A percentile compares a stretch with the other conserved stretches of the same genome.
Conservation (phyloP, 2,888 invertebrate species). For the Drosophila monieri region DNA sequence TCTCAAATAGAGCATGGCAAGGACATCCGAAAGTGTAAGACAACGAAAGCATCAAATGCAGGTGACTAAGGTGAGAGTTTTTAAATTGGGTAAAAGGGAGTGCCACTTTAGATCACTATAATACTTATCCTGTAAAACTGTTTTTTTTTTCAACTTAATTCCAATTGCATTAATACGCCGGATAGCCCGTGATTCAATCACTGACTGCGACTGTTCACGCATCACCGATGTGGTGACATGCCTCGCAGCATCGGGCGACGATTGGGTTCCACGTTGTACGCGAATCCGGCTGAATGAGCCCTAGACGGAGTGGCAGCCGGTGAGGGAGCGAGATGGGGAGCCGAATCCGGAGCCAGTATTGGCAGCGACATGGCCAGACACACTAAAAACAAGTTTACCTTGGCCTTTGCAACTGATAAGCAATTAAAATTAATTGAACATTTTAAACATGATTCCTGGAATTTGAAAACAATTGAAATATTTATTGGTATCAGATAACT, state of each 20-base stretch:
- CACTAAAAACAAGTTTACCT: constrained; percentile 9
- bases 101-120: background rate
- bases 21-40: background rate
- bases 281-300: constrained; percentile 11
- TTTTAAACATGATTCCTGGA: background rate
- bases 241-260: constrained; percentile 45
- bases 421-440: background rate
- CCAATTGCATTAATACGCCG: constrained; percentile 20
- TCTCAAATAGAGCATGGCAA: background rate
- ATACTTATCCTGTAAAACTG: background rate
- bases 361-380: constrained; percentile 50
- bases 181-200: constrained; percentile 46
- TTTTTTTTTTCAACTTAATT: background rate
- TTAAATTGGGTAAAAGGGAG: background rate
- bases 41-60: background rate
- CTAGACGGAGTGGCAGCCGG: constrained; percentile 19
- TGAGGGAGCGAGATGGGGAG: background rate
- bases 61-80: background rate
- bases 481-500: no score
- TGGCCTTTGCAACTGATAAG: background rate
- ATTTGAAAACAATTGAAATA: background rate
- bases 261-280: constrained; percentile 29
- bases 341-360: constrained; percentile 34
- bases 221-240: constrained; percentile 43
- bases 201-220: constrained; percentile 50